These are phyloP conservation scores for Alectoris magna DNA, from an alignment of 2,797 vertebrate genomes.

Conservation along the genomic window DNA sequence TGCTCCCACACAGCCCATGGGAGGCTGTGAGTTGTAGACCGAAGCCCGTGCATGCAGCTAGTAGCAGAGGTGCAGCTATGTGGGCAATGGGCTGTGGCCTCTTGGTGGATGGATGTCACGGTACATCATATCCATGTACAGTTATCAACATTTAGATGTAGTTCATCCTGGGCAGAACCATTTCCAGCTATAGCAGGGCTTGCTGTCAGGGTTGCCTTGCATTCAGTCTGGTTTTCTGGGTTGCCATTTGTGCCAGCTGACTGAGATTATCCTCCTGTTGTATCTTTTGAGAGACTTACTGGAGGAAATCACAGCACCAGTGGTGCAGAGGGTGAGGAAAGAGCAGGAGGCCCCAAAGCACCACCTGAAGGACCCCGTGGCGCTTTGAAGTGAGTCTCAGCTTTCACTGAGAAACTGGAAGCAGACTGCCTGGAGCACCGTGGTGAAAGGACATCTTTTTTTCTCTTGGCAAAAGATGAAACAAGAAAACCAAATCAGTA, in stretches of 20 bases:
- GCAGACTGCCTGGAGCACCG: background rate
- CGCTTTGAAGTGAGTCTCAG: background rate
- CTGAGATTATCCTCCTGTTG: background rate
- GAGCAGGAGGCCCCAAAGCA: background rate
- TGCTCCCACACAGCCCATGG: accelerated
- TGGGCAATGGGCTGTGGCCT: background rate
- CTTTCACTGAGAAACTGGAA: background rate
- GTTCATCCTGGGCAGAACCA: background rate
- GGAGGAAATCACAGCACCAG: background rate
- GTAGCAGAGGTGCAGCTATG: background rate
- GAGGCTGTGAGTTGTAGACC: background rate
- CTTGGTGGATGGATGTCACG: background rate
- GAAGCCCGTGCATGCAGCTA: background rate
- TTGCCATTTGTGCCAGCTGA: background rate
- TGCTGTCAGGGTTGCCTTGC: background rate
- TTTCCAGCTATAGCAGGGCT: background rate
- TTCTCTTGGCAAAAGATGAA: conserved; percentile 24
- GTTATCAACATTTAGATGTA: background rate
- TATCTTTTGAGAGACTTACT: background rate
- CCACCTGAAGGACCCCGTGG: accelerated
- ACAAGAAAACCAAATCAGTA: background rate
- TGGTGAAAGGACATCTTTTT: background rate
- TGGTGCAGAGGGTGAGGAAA: background rate
- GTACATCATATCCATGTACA: accelerated
- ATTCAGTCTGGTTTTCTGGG: background rate